Evolutionary conservation across 2,113 vertebrate species (phyloP).

Genomic region (Alectura lathami): DNA sequence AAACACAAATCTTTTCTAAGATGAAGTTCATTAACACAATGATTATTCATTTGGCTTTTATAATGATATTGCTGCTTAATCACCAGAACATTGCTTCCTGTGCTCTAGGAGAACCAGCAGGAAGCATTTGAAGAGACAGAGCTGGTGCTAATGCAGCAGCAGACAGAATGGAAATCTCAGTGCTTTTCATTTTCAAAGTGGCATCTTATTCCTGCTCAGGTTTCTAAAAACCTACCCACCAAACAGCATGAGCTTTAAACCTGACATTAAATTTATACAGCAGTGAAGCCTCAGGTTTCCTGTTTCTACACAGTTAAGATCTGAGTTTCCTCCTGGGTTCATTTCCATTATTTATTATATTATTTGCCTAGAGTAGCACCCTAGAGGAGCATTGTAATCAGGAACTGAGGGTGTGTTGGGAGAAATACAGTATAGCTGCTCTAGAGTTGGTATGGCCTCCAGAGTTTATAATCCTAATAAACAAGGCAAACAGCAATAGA

Average conservation of each 20-base stretch:
- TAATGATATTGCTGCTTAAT: constrained; percentile 81
- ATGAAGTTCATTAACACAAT: constrained; percentile 82
- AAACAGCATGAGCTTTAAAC: constrained; percentile 55
- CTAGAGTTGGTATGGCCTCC: constrained; percentile 30
- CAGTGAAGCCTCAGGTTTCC: constrained; percentile 55
- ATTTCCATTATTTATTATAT: constrained; percentile 67
- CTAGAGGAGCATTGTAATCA: constrained; percentile 56
- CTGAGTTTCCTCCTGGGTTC: constrained; percentile 47
- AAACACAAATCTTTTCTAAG: constrained; percentile 73
- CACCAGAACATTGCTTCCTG: constrained; percentile 79
- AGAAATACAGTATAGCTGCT: constrained; percentile 34
- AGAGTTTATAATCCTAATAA: constrained; percentile 69
- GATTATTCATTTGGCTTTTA: constrained; percentile 82
- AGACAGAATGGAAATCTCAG: constrained; percentile 31
- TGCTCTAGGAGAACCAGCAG: constrained; percentile 73
- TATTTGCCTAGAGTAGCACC: constrained; percentile 61
- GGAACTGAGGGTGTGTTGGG: constrained; percentile 39
- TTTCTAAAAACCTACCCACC: constrained; percentile 40
- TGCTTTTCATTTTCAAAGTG: constrained; percentile 43
- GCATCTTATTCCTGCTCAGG: constrained; percentile 38
- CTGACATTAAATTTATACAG: constrained; percentile 54
- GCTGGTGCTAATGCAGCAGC: constrained; percentile 41
- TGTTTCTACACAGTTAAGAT: constrained; percentile 49
- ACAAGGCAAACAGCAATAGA: constrained; percentile 56
- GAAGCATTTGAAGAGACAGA: constrained; percentile 68